These are phyloP conservation scores for Clarias magur DNA, from an alignment of 2,113 vertebrate species.

Conservation along the genomic window DNA sequence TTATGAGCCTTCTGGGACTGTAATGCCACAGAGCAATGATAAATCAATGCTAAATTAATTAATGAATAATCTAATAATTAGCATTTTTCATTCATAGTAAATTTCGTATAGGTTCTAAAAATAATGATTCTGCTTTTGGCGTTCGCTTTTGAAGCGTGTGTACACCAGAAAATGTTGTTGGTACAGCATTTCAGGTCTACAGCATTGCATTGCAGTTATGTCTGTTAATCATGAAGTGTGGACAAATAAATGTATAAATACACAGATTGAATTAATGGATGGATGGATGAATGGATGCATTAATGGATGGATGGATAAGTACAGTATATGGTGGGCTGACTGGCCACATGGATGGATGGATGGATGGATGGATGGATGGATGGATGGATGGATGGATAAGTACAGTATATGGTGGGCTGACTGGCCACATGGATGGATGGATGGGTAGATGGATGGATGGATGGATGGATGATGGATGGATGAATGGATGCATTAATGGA, in stretches of 20 bases:
- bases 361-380: neutral
- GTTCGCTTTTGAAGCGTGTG: neutral
- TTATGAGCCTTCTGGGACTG: neutral
- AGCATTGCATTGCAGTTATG: neutral
- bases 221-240: neutral
- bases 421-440: neutral
- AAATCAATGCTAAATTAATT: neutral
- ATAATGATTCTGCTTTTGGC: neutral
- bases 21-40: neutral
- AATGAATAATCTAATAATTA: neutral
- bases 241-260: neutral
- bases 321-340: neutral
- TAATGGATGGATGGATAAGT: neutral
- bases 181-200: neutral
- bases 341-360: neutral
- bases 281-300: neutral
- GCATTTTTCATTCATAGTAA: neutral
- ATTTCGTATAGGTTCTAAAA: neutral
- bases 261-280: neutral
- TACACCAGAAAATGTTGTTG: neutral
- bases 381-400: neutral
- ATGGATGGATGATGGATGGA: neutral
- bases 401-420: neutral
- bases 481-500: neutral
- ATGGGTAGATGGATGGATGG: neutral